Evolutionary conservation across 2,888 invertebrate species (phyloP), one percentile per base, ranked within the genome.

Genomic region (Pyrocoelia pectoralis): DNA sequence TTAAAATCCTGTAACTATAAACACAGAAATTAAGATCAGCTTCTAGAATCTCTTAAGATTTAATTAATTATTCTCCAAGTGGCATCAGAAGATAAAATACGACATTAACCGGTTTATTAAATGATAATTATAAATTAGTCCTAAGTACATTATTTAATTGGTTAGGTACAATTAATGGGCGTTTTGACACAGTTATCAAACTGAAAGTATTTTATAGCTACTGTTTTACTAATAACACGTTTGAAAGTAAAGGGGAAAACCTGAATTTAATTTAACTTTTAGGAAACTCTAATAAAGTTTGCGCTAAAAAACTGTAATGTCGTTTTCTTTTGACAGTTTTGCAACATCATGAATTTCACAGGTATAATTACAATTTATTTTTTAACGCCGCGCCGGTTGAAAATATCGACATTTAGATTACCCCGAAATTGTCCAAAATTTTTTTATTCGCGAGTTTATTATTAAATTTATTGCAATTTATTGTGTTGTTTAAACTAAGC

Each of bases 301-400:
- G 29, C 9, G 29, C 29, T 29, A 29, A 29, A 51, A 51, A 51
- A 29, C 50, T 28, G 28, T 29, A 51, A 48, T 56, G 46, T 29
- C 46, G 40, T 49, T 56, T 48, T 56, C 55, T 43, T 46, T 55
- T 46, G 55, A 53, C 55, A 48, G 49, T 56, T 56, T 56, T 33
- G 56, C 46, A 46, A 46, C 46, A 46, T 46, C 46, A 46, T 46
- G 46, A 46, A 46, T 46, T 46, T 46, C 17, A 18, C 18, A 46
- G 18, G 46, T 46, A 46, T 46, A 46, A 46, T 46, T 46, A 46
- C 46, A 46, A 15, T 46, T 46, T 17, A 17, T 46, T 46, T 18
- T 46, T 41, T 41, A 13, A 12, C 24, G 24, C 24, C 24, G 24
- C 15, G 10, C 17, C 19, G 15, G 17, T 17, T 17, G 18, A 18